phyloP scores from a whole-genome alignment of 2,113 vertebrate species.

The Tiliqua scincoides region DNA sequence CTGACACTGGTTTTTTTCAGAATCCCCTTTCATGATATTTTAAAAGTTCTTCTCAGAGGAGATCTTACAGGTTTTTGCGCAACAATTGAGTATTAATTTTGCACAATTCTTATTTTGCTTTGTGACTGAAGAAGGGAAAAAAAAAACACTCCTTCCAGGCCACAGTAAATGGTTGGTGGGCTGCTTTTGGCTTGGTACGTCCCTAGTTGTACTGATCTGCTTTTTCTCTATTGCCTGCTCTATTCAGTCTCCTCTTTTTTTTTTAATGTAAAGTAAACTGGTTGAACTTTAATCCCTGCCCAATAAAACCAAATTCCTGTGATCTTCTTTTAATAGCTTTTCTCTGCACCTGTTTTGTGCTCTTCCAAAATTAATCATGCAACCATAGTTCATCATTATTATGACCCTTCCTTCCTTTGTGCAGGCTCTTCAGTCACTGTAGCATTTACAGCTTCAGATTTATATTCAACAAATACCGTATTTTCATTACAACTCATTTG shows the following conservation, averaged over 20 bases:
- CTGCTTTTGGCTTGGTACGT: not conserved
- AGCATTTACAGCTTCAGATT: not conserved
- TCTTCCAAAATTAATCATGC: not conserved
- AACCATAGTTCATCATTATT: not conserved
- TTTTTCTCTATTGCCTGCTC: not conserved
- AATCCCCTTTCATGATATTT: not conserved
- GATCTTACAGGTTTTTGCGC: not conserved
- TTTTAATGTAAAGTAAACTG: not conserved
- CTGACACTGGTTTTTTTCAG: not conserved
- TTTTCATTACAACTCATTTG: conserved; percentile 15
- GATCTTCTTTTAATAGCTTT: not conserved
- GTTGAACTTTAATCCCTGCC: not conserved
- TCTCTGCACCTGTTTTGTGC: not conserved
- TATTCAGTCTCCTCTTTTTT: not conserved
- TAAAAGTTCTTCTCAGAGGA: not conserved
- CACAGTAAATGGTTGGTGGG: not conserved
- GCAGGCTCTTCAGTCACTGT: not conserved
- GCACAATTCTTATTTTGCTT: not conserved
- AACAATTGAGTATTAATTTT: not conserved
- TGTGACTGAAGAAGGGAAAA: too few relatives aligned
- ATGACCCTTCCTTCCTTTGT: conserved; percentile 12
- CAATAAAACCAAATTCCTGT: not conserved
- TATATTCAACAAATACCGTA: not conserved
- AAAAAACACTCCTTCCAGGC: not conserved
- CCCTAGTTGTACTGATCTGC: not conserved